Base-by-base conservation (phyloP, 2,113 vertebrate species). In the Ptyas mucosa region DNA sequence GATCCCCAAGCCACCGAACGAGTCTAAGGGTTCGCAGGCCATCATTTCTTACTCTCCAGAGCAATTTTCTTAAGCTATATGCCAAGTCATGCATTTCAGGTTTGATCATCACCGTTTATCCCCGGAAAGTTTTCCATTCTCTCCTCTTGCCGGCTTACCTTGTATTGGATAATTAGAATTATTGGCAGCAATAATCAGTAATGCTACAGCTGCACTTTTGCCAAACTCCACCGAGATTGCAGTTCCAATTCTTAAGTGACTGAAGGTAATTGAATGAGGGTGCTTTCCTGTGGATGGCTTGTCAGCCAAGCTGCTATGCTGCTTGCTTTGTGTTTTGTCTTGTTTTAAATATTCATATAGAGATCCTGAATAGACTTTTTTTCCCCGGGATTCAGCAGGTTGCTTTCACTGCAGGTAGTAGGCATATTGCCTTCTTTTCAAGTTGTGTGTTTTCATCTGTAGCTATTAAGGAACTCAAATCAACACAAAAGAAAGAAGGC, bases 181-280 rank as follows among this genome's bases (percentile, higher is more conserved):
- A 21, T 92, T 1, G 0, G 64, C 26, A 91, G 86, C 39, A 92
- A 34, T 93, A 18, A 89, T 94, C 87, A 88, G 9, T 85, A 85
- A 93, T 92, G 26, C 49, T 94, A n/a, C 51, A 53, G 51, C 86
- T 85, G 53, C 46, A 91, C 51, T 91, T 58, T 57, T 90, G 2
- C 12, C 46, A 87, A 1, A 89, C 92, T 93, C 85, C 55, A 29
- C 57, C 57, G 21, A 57, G 54, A 1, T 8, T 92, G 5, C 15
- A 94, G 3, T 55, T 87, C 12, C 92, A 90, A 94, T 95, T 92
- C 53, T 57, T 89, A 89, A 90, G 12, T 54, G 52, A 88, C 90
- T 93, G 85, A 12, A 8, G 24, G 69, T 69, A 92, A 81, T 20
- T 85, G 34, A 95, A 94, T 81, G 75, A 88, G 92, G 85, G 23